phyloP scores from a whole-genome alignment of 2,888 invertebrate species.

The Dendrolimus houi region DNA sequence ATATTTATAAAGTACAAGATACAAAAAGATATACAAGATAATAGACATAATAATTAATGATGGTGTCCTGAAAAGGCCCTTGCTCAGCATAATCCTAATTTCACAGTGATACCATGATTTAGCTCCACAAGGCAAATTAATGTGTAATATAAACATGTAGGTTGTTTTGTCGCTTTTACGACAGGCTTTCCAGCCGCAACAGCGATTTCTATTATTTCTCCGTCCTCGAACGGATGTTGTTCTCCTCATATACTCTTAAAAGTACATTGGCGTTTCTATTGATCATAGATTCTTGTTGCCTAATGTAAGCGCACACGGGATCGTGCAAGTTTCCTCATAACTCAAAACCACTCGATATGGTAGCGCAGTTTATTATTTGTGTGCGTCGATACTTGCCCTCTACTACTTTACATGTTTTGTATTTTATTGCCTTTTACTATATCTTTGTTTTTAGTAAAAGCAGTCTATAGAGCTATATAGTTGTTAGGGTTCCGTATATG shows the following conservation, averaged over 20 bases:
- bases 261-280: slow-evolving; percentile 22
- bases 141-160: no score
- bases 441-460: slow-evolving; percentile 31
- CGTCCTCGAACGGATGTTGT: not conserved
- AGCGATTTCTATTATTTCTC: not conserved
- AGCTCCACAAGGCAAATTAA: no score
- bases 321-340: slow-evolving; percentile 68
- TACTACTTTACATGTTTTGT: slow-evolving; percentile 36
- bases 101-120: no score
- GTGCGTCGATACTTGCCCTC: slow-evolving; percentile 27
- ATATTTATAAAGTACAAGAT: no score
- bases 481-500: no score
- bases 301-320: slow-evolving; percentile 38
- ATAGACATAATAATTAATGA: no score
- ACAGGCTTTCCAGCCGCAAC: not conserved
- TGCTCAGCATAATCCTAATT: no score
- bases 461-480: no score
- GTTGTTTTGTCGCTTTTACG: not conserved
- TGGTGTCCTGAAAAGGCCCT: no score
- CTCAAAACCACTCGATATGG: slow-evolving; percentile 69
- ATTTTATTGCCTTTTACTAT: slow-evolving; percentile 40
- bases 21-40: no score
- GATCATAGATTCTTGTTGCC: slow-evolving; percentile 24
- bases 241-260: no score
- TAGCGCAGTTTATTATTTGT: slow-evolving; percentile 67